Conservation (phyloP, 2,797 vertebrate genomes). For the Myotis planiceps region DNA sequence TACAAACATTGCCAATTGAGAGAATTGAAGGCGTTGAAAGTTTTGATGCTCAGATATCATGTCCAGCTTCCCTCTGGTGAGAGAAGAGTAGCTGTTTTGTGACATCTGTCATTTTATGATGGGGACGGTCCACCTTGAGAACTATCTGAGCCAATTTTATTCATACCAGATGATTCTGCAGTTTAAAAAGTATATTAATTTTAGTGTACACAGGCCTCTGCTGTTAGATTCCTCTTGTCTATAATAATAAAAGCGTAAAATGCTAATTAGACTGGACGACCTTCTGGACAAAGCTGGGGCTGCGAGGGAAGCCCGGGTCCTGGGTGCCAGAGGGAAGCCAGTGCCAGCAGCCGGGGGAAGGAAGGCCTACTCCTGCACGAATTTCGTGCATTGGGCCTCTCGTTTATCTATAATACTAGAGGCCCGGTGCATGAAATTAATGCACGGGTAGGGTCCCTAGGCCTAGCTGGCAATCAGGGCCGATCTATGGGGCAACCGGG, state of each 20-base stretch:
- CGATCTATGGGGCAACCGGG: no score
- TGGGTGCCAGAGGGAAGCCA: no score
- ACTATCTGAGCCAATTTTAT: not conserved
- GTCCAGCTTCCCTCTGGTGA: not conserved
- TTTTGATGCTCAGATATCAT: not conserved
- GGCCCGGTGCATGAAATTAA: no score
- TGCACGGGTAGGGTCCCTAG: no score
- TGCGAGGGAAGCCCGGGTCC: no score
- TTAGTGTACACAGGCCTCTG: not conserved
- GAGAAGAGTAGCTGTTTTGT: not conserved
- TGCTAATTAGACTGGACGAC: no score
- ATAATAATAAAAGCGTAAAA: not conserved
- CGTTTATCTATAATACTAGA: no score
- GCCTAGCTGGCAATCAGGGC: no score
- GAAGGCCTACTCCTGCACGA: no score
- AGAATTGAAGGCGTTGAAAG: not conserved
- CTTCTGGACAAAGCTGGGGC: no score
- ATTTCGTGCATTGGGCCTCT: no score
- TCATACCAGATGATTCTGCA: not conserved
- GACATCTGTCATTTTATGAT: not conserved
- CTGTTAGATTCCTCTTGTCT: slow-evolving; percentile 20
- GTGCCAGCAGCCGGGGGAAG: no score
- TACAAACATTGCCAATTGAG: not conserved
- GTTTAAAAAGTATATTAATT: slow-evolving; percentile 34
- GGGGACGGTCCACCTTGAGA: not conserved